Percentiles rank a stretch among this genome's conserved stretches.
phyloP scores from a whole-genome alignment of 2,888 invertebrate genomes.

The Lasioglossum zephyrum region DNA sequence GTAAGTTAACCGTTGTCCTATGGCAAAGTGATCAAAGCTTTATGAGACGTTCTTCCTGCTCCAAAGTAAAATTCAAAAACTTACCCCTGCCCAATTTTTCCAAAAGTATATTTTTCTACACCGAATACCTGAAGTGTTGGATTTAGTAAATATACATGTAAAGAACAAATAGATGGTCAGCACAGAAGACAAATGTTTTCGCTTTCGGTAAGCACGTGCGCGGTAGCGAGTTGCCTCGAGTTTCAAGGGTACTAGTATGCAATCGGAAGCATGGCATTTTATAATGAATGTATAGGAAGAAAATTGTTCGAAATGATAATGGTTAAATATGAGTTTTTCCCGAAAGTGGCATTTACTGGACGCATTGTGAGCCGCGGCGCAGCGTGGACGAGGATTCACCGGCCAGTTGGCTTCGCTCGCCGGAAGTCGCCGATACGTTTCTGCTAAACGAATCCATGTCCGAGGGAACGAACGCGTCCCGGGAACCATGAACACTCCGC shows the following conservation, averaged over 20 bases:
- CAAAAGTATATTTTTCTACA: too few species aligned
- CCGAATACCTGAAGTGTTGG: too few species aligned
- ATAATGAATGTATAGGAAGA: background rate
- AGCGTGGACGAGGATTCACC: slow-evolving; percentile 52
- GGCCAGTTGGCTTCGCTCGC: slow-evolving; percentile 62
- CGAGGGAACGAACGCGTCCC: slow-evolving; percentile 27
- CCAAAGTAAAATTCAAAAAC: too few species aligned
- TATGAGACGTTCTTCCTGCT: too few species aligned
- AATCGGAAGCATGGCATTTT: background rate
- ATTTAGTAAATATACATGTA: too few species aligned
- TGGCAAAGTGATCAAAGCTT: too few species aligned
- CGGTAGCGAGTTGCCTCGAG: background rate
- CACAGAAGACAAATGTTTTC: background rate
- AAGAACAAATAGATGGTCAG: background rate
- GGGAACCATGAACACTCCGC: slow-evolving; percentile 30
- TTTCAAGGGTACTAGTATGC: background rate
- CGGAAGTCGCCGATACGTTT: slow-evolving; percentile 76
- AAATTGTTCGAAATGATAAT: background rate
- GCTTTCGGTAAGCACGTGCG: background rate
- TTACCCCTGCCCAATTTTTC: too few species aligned
- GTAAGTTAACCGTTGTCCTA: too few species aligned
- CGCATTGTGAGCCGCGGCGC: background rate
- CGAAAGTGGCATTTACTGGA: background rate
- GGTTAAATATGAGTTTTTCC: background rate
- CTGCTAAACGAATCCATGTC: slow-evolving; percentile 67